Evolutionary conservation across 2,888 invertebrate genomes (phyloP).

Genomic region (Torymus auratus): DNA sequence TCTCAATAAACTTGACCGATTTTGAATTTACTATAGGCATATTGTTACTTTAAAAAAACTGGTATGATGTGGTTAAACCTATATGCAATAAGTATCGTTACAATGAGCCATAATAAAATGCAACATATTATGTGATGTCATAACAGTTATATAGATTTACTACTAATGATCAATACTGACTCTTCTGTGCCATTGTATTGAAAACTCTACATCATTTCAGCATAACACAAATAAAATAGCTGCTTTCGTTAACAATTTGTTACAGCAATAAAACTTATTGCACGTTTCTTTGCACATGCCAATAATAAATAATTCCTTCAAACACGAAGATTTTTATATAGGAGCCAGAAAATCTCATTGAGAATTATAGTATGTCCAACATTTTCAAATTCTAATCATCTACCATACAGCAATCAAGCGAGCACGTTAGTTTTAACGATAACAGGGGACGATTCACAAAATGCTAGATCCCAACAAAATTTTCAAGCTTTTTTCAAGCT

Average conservation of each 20-base stretch:
- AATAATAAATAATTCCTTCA: conserved; percentile 54
- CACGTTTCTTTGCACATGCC: conserved; percentile 51
- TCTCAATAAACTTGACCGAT: conserved; percentile 14
- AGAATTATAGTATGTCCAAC: not conserved
- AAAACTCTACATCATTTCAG: conserved; percentile 31
- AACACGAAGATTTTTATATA: conserved; percentile 5
- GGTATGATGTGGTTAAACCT: conserved; percentile 22
- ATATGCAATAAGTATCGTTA: conserved; percentile 49
- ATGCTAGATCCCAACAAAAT: conserved; percentile 25
- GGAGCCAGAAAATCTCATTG: conserved; percentile 39
- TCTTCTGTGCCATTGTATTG: not conserved
- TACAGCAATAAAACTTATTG: conserved; percentile 47
- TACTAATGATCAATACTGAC: not conserved
- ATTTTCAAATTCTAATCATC: not conserved
- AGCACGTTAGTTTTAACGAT: conserved; percentile 24
- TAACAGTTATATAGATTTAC: conserved; percentile 30
- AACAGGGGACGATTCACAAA: conserved; percentile 12
- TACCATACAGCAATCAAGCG: conserved; percentile 18
- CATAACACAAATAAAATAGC: conserved; percentile 40
- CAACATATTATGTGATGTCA: conserved; percentile 11
- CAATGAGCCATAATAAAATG: conserved; percentile 26
- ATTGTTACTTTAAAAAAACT: too few species aligned
- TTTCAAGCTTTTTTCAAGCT: conserved; percentile 1
- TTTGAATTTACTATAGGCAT: not conserved
- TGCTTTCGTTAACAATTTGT: conserved; percentile 14